Conservation (phyloP, 2,888 invertebrate species). For the Parapristionchus giblindavisi region DNA sequence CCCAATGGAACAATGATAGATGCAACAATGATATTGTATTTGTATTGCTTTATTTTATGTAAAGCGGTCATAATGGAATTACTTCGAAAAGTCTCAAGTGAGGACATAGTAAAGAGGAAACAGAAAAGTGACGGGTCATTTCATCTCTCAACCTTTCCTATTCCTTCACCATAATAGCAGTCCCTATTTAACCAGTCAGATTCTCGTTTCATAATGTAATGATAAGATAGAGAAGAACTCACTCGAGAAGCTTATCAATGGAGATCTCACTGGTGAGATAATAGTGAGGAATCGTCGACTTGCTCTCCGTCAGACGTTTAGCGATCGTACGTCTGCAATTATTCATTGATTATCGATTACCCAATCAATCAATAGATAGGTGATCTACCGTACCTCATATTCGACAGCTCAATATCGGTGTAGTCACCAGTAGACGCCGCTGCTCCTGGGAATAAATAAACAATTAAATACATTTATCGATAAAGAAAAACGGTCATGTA, state of each 20-base stretch:
- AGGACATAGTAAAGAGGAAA: too few relatives aligned
- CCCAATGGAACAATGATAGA: not conserved
- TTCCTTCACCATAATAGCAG: not conserved
- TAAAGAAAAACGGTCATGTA: too few relatives aligned
- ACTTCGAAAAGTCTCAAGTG: too few relatives aligned
- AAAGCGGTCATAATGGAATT: too few relatives aligned
- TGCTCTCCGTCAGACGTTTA: slow-evolving; percentile 78
- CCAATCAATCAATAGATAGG: not conserved
- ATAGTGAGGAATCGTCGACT: slow-evolving; percentile 89
- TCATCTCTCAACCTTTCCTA: not conserved
- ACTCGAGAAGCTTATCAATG: slow-evolving; percentile 80
- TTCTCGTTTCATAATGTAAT: too few relatives aligned
- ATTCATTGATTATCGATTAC: not conserved
- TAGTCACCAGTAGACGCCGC: not conserved
- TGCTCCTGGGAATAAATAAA: not conserved
- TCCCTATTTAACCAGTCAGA: too few relatives aligned
- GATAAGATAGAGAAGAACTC: too few relatives aligned
- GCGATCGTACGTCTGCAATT: slow-evolving; percentile 74
- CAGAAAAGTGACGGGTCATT: too few relatives aligned
- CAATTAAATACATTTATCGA: not conserved
- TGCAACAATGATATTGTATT: not conserved
- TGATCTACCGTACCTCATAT: slow-evolving; percentile 43
- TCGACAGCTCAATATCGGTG: slow-evolving; percentile 51
- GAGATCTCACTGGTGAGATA: slow-evolving; percentile 87
- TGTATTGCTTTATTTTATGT: too few relatives aligned